A percentile compares a stretch with the other conserved stretches of the same genome.
These are phyloP conservation scores for Cephus spinipes DNA, from an alignment of 2,888 invertebrate genomes.

Conservation along the genomic window DNA sequence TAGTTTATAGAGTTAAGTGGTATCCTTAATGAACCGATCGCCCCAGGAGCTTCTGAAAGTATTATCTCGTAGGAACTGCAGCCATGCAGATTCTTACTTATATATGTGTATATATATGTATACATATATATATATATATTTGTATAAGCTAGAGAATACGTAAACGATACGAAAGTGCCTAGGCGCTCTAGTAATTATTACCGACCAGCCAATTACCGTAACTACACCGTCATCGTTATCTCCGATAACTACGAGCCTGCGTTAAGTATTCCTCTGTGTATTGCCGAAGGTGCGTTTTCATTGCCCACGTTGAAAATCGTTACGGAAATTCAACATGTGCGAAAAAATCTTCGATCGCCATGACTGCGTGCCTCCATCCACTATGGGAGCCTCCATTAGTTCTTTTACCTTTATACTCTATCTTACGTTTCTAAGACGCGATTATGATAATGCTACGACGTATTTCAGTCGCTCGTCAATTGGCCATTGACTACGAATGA, in stretches of 20 bases:
- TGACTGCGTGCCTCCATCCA: neutral
- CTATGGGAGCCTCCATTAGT: neutral
- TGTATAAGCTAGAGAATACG: conserved; percentile 5
- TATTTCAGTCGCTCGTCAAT: conserved; percentile 26
- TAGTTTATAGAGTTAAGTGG: conserved; percentile 18
- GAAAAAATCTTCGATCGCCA: conserved; percentile 30
- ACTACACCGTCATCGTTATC: conserved; percentile 53
- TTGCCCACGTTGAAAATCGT: conserved; percentile 22
- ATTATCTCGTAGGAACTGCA: neutral
- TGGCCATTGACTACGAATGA: conserved; percentile 26
- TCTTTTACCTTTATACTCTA: neutral
- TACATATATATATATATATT: neutral
- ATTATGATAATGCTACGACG: conserved; percentile 51
- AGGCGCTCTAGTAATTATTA: conserved; percentile 40
- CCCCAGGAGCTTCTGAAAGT: conserved; percentile 11
- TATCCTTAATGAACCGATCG: conserved; percentile 30
- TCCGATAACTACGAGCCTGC: conserved; percentile 13
- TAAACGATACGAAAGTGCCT: conserved; percentile 10
- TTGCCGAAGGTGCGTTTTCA: conserved; percentile 29
- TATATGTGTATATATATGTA: neutral
- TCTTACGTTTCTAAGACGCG: conserved; percentile 36
- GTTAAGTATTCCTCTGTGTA: neutral
- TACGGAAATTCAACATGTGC: conserved; percentile 26
- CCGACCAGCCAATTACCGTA: conserved; percentile 48
- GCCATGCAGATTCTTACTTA: neutral